Evolutionary conservation across 2,888 invertebrate species (phyloP).

Genomic region (Amorpha juglandis): DNA sequence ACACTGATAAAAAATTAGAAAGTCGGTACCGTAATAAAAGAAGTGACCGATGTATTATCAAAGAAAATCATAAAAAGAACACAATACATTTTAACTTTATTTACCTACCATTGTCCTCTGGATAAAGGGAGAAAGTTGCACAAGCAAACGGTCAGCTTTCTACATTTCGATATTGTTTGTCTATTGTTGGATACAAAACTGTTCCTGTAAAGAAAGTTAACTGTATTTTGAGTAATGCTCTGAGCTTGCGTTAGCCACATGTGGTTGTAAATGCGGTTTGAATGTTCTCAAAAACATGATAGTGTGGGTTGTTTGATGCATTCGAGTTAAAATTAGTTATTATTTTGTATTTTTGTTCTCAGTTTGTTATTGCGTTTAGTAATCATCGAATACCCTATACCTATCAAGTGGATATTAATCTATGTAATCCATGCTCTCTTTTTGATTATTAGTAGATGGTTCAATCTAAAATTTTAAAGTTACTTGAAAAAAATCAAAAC

Average conservation of each 20-base stretch:
- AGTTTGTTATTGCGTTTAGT: too few species aligned
- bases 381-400: too few species aligned
- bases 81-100: conserved; percentile 65
- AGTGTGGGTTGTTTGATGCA: background rate
- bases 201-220: conserved; percentile 23
- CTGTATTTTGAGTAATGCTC: conserved; percentile 11
- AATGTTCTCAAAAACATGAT: background rate
- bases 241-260: conserved; percentile 11
- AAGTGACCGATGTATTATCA: conserved; percentile 50
- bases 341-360: too few species aligned
- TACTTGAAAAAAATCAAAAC: conserved; percentile 2
- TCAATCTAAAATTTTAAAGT: too few species aligned
- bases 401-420: too few species aligned
- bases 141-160: conserved; percentile 74
- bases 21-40: conserved; percentile 50
- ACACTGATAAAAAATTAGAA: conserved; percentile 56
- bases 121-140: conserved; percentile 81
- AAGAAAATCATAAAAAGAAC: conserved; percentile 60
- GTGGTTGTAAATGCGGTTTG: conserved; percentile 3
- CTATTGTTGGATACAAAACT: conserved; percentile 25
- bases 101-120: conserved; percentile 70
- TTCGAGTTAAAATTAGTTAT: background rate
- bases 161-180: conserved; percentile 72
- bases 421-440: too few species aligned
- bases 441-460: background rate